A percentile compares a stretch with the other conserved stretches of the same genome.
These are phyloP conservation scores for Anisognathus igniventris DNA, from an alignment of 2,797 vertebrate species.

Conservation along the genomic window DNA sequence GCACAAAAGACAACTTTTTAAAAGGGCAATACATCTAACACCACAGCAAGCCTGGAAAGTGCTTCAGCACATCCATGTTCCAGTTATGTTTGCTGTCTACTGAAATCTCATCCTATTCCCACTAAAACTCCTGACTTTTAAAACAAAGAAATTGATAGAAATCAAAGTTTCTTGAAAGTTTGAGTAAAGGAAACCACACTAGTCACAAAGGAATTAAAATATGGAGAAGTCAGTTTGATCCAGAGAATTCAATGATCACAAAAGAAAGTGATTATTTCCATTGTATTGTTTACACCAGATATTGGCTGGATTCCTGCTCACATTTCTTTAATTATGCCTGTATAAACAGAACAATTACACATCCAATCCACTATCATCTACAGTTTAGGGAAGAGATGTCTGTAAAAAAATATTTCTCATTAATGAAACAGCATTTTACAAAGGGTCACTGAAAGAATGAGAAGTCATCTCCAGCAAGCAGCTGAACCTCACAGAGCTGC, in stretches of 20 bases:
- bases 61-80: background rate
- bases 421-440: conserved; percentile 30
- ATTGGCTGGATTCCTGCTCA: conserved; percentile 16
- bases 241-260: background rate
- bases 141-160: background rate
- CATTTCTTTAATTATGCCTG: conserved; percentile 38
- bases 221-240: conserved; percentile 3
- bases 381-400: background rate
- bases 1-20: background rate
- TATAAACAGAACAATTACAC: conserved; percentile 27
- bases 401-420: background rate
- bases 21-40: background rate
- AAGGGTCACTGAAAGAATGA: conserved; percentile 43
- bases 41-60: background rate
- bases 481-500: conserved; percentile 48
- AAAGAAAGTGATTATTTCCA: conserved; percentile 30
- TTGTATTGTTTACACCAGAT: conserved; percentile 36
- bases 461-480: conserved; percentile 13
- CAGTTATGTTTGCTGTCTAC: background rate
- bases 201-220: background rate
- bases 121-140: background rate
- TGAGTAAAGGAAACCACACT: conserved; percentile 22
- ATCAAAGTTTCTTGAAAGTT: background rate
- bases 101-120: background rate
- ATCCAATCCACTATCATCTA: background rate